Percentiles rank a stretch among this genome's conserved stretches.
Evolutionary conservation across 2,888 invertebrate genomes (phyloP).

Genomic region (Mycalesis mineus): DNA sequence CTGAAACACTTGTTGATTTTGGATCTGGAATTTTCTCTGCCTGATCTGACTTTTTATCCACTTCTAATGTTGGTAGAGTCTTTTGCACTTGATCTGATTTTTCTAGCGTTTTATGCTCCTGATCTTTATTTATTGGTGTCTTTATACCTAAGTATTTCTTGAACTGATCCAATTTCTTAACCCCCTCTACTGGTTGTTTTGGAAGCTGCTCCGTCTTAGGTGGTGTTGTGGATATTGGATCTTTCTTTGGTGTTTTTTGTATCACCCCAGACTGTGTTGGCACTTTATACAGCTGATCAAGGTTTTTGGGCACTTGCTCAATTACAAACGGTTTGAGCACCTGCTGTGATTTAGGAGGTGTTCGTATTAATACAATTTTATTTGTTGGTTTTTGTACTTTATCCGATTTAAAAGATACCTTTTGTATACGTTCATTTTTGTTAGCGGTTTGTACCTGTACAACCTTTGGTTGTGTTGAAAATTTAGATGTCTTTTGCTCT

Average conservation of each 20-base stretch:
- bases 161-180: not conserved
- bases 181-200: not conserved
- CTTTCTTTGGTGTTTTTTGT: not conserved
- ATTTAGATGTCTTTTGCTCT: slow-evolving; percentile 16
- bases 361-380: not conserved
- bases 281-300: not conserved
- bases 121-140: not conserved
- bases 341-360: slow-evolving; percentile 31
- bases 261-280: not conserved
- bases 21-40: not conserved
- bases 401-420: slow-evolving; percentile 31
- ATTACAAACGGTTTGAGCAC: not conserved
- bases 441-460: not conserved
- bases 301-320: not conserved
- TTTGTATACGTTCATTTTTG: slow-evolving; percentile 24
- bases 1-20: not conserved
- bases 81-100: not conserved
- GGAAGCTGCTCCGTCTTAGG: not conserved
- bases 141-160: not conserved
- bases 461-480: not conserved
- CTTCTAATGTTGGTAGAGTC: not conserved
- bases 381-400: slow-evolving; percentile 3
- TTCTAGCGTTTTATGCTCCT: not conserved
- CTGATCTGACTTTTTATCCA: not conserved
- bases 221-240: not conserved